Conservation (phyloP, 2,113 vertebrate genomes). For the Tylochromis polylepis region DNA sequence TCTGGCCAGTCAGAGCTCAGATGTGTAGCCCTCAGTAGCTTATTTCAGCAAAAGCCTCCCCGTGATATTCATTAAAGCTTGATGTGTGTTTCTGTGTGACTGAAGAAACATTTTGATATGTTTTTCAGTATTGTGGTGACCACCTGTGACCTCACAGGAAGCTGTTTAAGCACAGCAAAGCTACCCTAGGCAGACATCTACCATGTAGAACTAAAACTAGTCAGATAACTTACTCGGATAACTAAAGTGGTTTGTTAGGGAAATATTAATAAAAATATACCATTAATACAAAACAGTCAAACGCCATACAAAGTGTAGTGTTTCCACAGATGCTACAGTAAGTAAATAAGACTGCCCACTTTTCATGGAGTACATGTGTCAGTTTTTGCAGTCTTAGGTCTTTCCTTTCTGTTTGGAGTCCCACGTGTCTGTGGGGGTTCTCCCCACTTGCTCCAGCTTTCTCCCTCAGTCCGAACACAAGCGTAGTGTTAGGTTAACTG, state of each 20-base stretch:
- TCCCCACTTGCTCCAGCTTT: background rate
- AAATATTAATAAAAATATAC: background rate
- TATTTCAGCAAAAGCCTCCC: background rate
- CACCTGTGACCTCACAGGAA: background rate
- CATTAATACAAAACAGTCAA: background rate
- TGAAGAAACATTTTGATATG: background rate
- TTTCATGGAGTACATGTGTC: background rate
- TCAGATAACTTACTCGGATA: background rate
- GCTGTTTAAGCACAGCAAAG: background rate
- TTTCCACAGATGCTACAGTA: background rate
- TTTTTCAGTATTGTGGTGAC: background rate
- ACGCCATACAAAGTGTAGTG: background rate
- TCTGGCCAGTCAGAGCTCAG: background rate
- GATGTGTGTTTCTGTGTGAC: fast-evolving
- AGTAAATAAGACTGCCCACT: background rate
- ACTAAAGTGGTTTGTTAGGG: background rate
- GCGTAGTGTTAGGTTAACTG: background rate
- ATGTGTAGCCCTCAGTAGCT: fast-evolving
- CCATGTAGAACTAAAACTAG: background rate
- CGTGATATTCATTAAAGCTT: background rate
- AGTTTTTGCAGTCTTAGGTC: too few species aligned
- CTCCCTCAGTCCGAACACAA: background rate
- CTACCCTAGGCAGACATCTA: background rate
- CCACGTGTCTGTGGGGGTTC: background rate
- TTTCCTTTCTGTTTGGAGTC: background rate